Conservation (phyloP, 2,797 vertebrate genomes). For the Okamejei kenojei region DNA sequence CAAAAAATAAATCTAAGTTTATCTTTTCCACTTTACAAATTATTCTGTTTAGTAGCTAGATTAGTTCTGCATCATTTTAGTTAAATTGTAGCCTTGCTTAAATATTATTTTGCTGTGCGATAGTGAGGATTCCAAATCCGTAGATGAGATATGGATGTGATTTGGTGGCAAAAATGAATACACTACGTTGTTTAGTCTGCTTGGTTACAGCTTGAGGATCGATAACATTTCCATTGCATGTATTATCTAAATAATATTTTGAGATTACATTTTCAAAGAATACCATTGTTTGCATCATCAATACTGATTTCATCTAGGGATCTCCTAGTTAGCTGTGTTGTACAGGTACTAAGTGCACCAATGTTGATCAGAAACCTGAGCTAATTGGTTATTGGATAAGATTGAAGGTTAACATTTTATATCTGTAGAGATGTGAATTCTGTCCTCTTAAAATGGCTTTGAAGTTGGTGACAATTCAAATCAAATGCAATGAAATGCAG, state of each 20-base stretch:
- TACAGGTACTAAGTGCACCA: background rate
- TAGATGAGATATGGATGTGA: background rate
- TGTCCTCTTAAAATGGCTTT: background rate
- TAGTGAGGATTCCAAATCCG: background rate
- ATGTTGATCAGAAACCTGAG: background rate
- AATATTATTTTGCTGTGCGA: background rate
- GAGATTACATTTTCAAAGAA: background rate
- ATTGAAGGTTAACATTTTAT: background rate
- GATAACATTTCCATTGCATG: background rate
- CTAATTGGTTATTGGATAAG: background rate
- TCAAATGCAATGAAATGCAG: too few relatives aligned
- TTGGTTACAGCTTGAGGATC: background rate
- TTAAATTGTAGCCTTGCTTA: background rate
- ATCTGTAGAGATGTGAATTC: background rate
- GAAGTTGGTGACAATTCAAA: background rate
- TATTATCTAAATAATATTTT: background rate
- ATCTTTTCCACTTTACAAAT: background rate
- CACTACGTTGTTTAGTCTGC: background rate
- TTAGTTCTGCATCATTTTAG: background rate
- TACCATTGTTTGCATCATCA: background rate
- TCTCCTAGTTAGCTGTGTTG: background rate
- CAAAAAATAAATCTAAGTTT: background rate
- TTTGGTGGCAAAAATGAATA: background rate
- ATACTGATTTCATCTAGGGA: background rate
- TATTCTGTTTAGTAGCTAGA: background rate